Base-by-base conservation (phyloP, 2,113 vertebrate species). In the Circaetus cinerascens region DNA sequence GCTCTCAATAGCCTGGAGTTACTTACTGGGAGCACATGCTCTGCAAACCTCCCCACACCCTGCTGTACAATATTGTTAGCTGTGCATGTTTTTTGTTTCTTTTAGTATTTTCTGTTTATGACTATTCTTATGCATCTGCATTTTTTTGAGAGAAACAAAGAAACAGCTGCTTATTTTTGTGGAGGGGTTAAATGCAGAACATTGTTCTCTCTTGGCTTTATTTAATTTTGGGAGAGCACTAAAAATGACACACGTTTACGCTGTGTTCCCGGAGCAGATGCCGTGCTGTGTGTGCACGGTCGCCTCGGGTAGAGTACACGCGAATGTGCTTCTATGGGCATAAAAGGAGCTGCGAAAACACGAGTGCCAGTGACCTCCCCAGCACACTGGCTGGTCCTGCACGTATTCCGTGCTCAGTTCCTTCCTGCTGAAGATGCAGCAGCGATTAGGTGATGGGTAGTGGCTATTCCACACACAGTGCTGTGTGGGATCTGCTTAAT, bases 1-100 rank as follows among this genome's bases (percentile, higher is more conserved):
- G 27, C 43, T 51, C 50, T 9, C 1, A 3, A 6, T 34, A 43
- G 64, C 34, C 13, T 66, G 83, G 83, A 74, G 23, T 46, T 51
- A 3, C 73, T 68, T 26, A 17, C 14, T 0, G 2, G 32, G 46
- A 32, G 8, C 66, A n/a, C 0, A 0, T 0, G 2, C 19, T 68
- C 60, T 29, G 45, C 56, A 32, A 40, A 18, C 53, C 34, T 9
- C 40, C 55, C 1, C 2, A 2, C 32, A 59, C 60, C 48, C n/a
- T 17, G 38, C 30, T 25, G 13, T 11, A 9, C 5, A 2, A 0
- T 13, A 1, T 5, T 25, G 36, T 16, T 20, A 36, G 13, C 76
- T 68, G 29, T 11, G 23, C 22, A 3, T 5, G 16, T 3, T 9
- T 29, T 51, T 40, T 68, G 50, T 85, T 93, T 41, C 36, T 84